Base-by-base conservation (phyloP, 2,888 invertebrate species). In the Achlya flavicornis region DNA sequence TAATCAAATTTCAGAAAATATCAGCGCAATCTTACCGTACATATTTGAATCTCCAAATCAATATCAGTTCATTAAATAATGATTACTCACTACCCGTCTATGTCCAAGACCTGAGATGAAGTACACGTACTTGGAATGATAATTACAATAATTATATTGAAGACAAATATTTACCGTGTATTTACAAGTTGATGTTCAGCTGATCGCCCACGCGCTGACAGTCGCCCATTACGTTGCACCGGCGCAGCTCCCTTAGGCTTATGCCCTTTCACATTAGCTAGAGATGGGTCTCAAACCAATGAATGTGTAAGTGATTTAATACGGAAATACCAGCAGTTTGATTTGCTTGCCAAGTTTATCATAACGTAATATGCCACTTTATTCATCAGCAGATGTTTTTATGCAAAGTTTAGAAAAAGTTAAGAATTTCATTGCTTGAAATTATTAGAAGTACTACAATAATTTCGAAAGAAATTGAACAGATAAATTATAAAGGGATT, bases 101-200 rank as follows among this genome's bases (percentile, higher is more conserved):
- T 53, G 53, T 53, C 10, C 19, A 0, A 10, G 5, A 26, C 26
- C 26, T 14, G 43, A 48, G 48, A 53, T 10, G 19, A 19, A 53
- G 53, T n/a, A n/a, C 32, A 32, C 14, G 46, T 61, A 67, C 48
- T 64, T 65, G 66, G 61, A 75, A 26, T 26, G 26, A 80, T 78
- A 85, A 90, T 89, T 86, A 87, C 81, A 80, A 86, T 88, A 90
- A 91, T 91, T 91, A 88, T 82, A 81, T 76, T 77, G 83, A 89
- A 92, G 91, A 91, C 90, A 92, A 91, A 92, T 91, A 92, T 91
- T 91, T 89, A 86, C 87, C 82, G 72, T 75, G 85, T 86, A 84
- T 82, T 84, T 88, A 89, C 87, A 85, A 87, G 81, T 79, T 81
- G 85, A 86, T 89, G 88, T 86, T 88, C 86, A 88, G 84, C 83